Evolutionary conservation across 2,797 vertebrate genomes (phyloP), one percentile per base, ranked within the genome.

Genomic region (Scleropages formosus): DNA sequence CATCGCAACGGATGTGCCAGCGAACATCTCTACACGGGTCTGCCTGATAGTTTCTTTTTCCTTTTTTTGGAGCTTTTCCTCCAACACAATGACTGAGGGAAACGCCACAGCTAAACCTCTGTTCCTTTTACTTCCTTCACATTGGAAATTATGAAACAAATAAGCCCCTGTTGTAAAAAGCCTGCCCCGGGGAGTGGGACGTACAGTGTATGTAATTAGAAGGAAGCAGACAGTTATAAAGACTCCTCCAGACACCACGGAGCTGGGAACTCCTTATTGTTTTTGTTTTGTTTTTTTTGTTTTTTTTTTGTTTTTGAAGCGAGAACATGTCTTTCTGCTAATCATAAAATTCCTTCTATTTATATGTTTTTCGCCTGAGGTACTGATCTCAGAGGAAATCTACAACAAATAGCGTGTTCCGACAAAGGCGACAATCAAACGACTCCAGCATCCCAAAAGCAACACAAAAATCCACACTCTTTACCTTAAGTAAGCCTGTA

Each of bases 401-500:
- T 51, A 39, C 69, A 53, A 26, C 60, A 75, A 75, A 66, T 51
- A 58, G 58, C 24, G 47, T 56, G 20, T n/a, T 26, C 73, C 18
- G 16, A 8, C 53, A 18, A 66, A 75, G 56, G 81, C 77, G 83
- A 84, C 83, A 78, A 85, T 77, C 65, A 80, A 83, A 82, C 79
- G 83, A 82, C 80, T 78, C 31, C 31, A 2, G 2, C 31, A 6
- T 39, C 31, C 31, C 31, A 6, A 39, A 39, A 39, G 31, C 31
- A 2, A 6, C 31, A 6, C 31, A 31, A 31, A 39, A 39, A 39
- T 6, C 31, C 31, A 6, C 31, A 31, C 39, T 39, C 31, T 39
- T 39, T 2, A 39, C 6, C 2, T 39, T 6, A 39, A 39, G 31
- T 6, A 39, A 39, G 2, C 31, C 31, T 6, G 31, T 39, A 2